Evolutionary conservation across 2,113 vertebrate genomes (phyloP).

Genomic region (Parotia lawesii): DNA sequence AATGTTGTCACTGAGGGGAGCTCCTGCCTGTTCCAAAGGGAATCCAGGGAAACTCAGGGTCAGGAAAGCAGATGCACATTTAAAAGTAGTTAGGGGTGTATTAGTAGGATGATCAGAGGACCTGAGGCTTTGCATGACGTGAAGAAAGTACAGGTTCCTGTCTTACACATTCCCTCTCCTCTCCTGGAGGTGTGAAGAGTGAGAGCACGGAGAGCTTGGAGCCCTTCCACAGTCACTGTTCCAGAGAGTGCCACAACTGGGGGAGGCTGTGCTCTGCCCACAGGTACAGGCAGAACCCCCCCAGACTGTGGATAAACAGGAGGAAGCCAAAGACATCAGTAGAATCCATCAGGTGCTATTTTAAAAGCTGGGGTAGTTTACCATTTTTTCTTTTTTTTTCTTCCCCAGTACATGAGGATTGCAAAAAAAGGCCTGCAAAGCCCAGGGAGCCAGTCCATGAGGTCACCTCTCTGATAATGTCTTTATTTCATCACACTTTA

Average conservation of each 20-base stretch:
- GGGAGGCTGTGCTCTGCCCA: not conserved
- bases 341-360: not conserved
- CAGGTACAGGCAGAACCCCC: not conserved
- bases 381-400: accelerated
- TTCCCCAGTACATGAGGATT: too few species aligned
- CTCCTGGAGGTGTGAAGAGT: not conserved
- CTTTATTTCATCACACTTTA: not conserved
- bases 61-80: not conserved
- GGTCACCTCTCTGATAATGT: not conserved
- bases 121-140: not conserved
- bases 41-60: not conserved
- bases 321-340: not conserved
- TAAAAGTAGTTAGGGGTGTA: not conserved
- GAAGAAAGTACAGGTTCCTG: not conserved
- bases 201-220: not conserved
- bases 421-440: not conserved
- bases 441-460: not conserved
- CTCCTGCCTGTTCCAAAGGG: not conserved
- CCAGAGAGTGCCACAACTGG: not conserved
- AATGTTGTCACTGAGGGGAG: not conserved
- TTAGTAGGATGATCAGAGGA: not conserved
- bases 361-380: not conserved
- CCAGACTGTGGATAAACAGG: too few species aligned
- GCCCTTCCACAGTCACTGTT: accelerated
- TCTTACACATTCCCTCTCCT: not conserved